These are phyloP conservation scores for Gymnocephalus cernua DNA, from an alignment of 2,113 vertebrate species.

Conservation along the genomic window DNA sequence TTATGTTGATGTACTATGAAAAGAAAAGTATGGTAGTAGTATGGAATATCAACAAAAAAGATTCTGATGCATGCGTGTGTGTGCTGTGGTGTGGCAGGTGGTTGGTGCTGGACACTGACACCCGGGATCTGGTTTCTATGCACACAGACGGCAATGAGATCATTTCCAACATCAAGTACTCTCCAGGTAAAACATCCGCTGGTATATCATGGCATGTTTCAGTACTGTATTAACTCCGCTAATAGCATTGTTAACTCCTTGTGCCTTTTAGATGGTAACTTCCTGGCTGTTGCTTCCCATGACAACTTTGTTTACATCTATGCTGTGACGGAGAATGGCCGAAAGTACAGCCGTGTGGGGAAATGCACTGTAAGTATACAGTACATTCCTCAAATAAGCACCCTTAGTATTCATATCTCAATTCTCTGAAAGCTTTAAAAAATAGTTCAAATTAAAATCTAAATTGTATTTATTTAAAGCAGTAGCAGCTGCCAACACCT, in stretches of 20 bases:
- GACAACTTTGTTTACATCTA: slow-evolving; percentile 96
- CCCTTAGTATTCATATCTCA: background rate
- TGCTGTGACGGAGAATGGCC: slow-evolving; percentile 85
- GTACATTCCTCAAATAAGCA: background rate
- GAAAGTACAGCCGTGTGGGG: slow-evolving; percentile 86
- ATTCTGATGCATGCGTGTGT: slow-evolving; percentile 2
- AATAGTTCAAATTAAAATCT: background rate
- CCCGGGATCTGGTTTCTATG: slow-evolving; percentile 88
- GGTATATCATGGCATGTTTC: background rate
- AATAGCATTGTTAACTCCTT: background rate
- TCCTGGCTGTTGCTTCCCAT: slow-evolving; percentile 89
- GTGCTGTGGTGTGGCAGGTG: slow-evolving; percentile 81
- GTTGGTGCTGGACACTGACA: slow-evolving; percentile 92
- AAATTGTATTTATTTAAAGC: background rate
- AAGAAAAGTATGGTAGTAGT: background rate
- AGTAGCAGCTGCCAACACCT: background rate
- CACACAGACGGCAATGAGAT: slow-evolving; percentile 92
- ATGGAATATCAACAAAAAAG: no score
- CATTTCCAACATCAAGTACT: slow-evolving; percentile 91
- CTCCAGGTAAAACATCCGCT: slow-evolving; percentile 84
- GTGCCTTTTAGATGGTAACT: slow-evolving; percentile 80
- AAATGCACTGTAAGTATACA: slow-evolving; percentile 84
- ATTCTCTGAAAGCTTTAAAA: background rate
- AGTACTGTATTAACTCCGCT: no score
- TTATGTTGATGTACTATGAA: no score